Percentiles rank a stretch among this genome's conserved stretches.
These are phyloP conservation scores for Scelioninae gen. 1 DNA, from an alignment of 2,888 invertebrate genomes.

Conservation along the genomic window DNA sequence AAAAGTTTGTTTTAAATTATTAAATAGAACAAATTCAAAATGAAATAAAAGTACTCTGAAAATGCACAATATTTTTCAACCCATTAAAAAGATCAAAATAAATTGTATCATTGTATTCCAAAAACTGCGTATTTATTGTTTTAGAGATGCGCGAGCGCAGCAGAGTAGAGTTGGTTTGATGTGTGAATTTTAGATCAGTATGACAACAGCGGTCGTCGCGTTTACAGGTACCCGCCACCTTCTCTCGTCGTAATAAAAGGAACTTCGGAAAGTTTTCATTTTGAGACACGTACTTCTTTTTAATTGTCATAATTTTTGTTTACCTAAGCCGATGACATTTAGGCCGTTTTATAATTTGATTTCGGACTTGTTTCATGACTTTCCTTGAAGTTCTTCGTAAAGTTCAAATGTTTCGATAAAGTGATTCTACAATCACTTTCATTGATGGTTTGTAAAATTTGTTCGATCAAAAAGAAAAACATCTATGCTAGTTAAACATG, in stretches of 20 bases:
- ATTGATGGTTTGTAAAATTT: not conserved
- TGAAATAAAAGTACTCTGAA: too few species aligned
- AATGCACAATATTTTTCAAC: too few species aligned
- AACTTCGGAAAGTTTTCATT: not conserved
- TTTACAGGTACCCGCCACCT: conserved; percentile 40
- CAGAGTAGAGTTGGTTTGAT: conserved; percentile 45
- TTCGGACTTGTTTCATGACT: not conserved
- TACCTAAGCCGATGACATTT: not conserved
- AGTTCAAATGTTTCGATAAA: conserved; percentile 6
- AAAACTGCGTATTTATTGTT: conserved; percentile 35
- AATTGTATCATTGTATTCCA: not conserved
- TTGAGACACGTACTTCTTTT: not conserved
- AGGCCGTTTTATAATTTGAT: not conserved
- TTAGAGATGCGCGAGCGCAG: conserved; percentile 60
- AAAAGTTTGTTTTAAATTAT: too few species aligned
- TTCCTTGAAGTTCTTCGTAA: not conserved
- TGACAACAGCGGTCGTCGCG: conserved; percentile 66
- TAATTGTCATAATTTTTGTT: not conserved
- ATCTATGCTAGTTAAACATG: not conserved
- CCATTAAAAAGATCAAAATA: too few species aligned
- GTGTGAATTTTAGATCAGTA: conserved; percentile 67
- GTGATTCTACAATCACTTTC: not conserved
- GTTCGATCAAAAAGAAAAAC: not conserved
- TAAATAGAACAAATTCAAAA: too few species aligned
- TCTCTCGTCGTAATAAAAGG: conserved; percentile 1